Base-by-base conservation (phyloP, 2,888 invertebrate genomes). In the Dinocampus coccinellae region DNA sequence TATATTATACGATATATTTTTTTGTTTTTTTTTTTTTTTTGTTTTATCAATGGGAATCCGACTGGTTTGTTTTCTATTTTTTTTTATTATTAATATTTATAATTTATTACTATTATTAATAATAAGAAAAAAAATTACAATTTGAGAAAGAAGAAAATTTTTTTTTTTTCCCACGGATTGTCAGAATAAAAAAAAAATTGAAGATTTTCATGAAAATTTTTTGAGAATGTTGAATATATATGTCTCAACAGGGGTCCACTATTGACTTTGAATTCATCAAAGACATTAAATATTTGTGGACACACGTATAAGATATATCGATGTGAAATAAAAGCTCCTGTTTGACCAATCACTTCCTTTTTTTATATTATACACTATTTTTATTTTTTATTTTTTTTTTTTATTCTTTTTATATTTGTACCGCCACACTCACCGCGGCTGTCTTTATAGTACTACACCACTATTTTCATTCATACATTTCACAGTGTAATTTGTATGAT, bases 401-500 rank as follows among this genome's bases (percentile, higher is more conserved):
- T 55, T 67, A 39, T 58, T 39, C 16, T 55, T 26, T 67, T 39
- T 16, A 47, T 42, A 20, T 47, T 63, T n/a, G 13, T 4, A 7
- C 29, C 7, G 29, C 29, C 20, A 47, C 16, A 16, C 16, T 47
- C 47, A 3, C n/a, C 47, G 29, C n/a, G n/a, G n/a, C 22, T 34
- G 20, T 55, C 11, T 66, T 13, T 33, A 36, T 66, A 20, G n/a
- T n/a, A n/a, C n/a, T n/a, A n/a, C 13, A 60, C 36, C 29, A 61
- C 67, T 29, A 58, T 66, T 24, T 53, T 29, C 47, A 34, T 26
- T 65, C 29, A 33, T 64, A 13, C 63, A 13, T 29, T 20, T 16
- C 33, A 29, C 57, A 33, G 61, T 55, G 57, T 62, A 67, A 71
- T 71, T 71, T 71, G 66, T 71, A 42, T 55, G 61, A 33, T 71